phyloP scores from a whole-genome alignment of 2,888 invertebrate species.

The Pelosia muscerda region DNA sequence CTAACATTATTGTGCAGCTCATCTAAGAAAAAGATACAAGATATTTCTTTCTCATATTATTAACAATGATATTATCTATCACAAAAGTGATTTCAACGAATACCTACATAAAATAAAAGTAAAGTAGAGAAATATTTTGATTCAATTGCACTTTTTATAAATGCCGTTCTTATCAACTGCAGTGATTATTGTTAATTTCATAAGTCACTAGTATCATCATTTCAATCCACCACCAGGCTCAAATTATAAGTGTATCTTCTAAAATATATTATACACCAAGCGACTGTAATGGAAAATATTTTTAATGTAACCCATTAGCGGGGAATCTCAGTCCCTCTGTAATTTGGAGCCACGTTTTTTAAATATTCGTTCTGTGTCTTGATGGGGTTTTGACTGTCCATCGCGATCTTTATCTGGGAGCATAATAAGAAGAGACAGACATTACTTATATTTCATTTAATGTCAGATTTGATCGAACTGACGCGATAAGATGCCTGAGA shows the following conservation, averaged over 20 bases:
- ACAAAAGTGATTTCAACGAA: conserved; percentile 32
- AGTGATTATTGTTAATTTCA: conserved; percentile 52
- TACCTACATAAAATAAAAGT: conserved; percentile 34
- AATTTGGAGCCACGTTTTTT: conserved; percentile 81
- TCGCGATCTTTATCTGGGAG: conserved; percentile 81
- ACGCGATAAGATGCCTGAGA: conserved; percentile 73
- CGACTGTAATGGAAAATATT: conserved; percentile 80
- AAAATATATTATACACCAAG: conserved; percentile 69
- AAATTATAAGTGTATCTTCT: conserved; percentile 47
- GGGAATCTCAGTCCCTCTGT: conserved; percentile 77
- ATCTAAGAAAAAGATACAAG: conserved; percentile 68
- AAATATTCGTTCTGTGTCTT: conserved; percentile 74
- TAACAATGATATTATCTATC: too few relatives aligned
- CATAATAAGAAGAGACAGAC: conserved; percentile 86
- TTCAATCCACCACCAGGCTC: conserved; percentile 61
- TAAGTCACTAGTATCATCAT: conserved; percentile 61
- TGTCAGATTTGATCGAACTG: conserved; percentile 82
- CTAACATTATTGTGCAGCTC: conserved; percentile 56
- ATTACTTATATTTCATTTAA: conserved; percentile 86
- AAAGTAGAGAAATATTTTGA: conserved; percentile 53
- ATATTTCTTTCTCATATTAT: conserved; percentile 66
- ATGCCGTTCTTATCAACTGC: conserved; percentile 52
- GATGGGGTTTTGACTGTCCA: conserved; percentile 84
- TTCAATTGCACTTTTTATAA: conserved; percentile 50
- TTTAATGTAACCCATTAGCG: conserved; percentile 84